phyloP scores from a whole-genome alignment of 2,888 invertebrate genomes.

The Merodon equestris region DNA sequence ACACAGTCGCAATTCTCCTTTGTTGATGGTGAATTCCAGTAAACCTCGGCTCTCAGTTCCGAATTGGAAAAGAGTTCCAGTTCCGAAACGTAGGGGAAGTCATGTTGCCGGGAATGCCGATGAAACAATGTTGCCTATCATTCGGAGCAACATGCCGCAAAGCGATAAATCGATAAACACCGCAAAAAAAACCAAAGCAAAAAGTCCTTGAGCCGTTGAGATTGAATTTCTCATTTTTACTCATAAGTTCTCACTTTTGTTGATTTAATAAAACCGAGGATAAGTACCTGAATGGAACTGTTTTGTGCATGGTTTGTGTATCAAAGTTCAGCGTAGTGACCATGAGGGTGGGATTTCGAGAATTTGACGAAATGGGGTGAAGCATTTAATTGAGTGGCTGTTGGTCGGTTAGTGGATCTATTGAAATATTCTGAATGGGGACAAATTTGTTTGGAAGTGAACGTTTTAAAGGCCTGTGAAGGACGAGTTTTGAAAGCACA shows the following conservation, averaged over 20 bases:
- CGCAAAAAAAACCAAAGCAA: background rate
- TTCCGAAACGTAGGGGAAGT: conserved; percentile 25
- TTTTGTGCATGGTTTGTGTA: background rate
- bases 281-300: conserved; percentile 41
- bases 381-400: no score
- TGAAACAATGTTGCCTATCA: background rate
- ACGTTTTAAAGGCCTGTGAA: no score
- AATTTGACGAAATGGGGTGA: no score
- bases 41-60: conserved; percentile 45
- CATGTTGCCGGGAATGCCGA: conserved; percentile 17
- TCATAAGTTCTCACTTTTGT: conserved; percentile 11
- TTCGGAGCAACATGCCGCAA: conserved; percentile 41
- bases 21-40: conserved; percentile 21
- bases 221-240: conserved; percentile 9
- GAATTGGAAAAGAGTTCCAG: conserved; percentile 46
- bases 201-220: background rate
- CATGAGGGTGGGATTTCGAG: conserved; percentile 1
- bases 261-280: conserved; percentile 51
- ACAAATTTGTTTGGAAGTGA: no score
- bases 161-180: conserved; percentile 39
- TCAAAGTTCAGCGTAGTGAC: conserved; percentile 11
- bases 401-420: no score
- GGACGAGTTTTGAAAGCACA: no score
- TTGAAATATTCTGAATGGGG: no score
- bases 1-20: conserved; percentile 33